Conservation (phyloP, 2,888 invertebrate genomes). For the Smittia aterrima region DNA sequence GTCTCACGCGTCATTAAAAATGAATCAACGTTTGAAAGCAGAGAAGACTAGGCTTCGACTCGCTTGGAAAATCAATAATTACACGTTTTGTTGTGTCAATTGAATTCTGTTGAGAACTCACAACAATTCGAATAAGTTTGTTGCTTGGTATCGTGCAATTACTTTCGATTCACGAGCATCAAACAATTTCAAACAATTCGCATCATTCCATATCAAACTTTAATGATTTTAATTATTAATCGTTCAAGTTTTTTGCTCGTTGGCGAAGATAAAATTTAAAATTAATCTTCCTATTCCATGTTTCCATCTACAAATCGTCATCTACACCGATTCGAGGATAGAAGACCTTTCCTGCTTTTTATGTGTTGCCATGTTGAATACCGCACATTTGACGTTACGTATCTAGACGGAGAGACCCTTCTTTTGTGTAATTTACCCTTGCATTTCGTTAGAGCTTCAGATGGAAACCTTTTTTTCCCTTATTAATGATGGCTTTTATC, state of each 20-base stretch:
- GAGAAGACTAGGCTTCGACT: not conserved
- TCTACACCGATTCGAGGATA: not conserved
- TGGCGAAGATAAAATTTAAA: constrained; percentile 31
- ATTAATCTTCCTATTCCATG: constrained; percentile 24
- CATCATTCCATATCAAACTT: not conserved
- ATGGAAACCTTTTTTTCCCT: not conserved
- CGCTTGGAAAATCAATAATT: too few relatives aligned
- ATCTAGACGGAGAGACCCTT: constrained; percentile 28
- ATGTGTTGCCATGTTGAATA: constrained; percentile 38
- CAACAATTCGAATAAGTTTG: not conserved
- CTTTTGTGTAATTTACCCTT: not conserved
- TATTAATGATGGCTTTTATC: constrained; percentile 42
- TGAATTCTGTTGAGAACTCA: not conserved
- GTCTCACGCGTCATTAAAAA: constrained; percentile 18
- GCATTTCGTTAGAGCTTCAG: not conserved
- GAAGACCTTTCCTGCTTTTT: constrained; percentile 25
- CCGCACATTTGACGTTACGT: not conserved
- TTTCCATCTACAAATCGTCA: too few relatives aligned
- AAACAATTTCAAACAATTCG: not conserved
- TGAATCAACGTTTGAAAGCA: not conserved
- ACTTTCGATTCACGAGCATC: not conserved
- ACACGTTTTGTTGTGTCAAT: too few relatives aligned
- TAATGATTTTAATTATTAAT: constrained; percentile 39
- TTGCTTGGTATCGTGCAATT: too few relatives aligned
- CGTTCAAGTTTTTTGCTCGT: constrained; percentile 32